A percentile compares a stretch with the other conserved stretches of the same genome.
phyloP scores from a whole-genome alignment of 2,888 invertebrate genomes.

The Aleiodes leptofemur region DNA sequence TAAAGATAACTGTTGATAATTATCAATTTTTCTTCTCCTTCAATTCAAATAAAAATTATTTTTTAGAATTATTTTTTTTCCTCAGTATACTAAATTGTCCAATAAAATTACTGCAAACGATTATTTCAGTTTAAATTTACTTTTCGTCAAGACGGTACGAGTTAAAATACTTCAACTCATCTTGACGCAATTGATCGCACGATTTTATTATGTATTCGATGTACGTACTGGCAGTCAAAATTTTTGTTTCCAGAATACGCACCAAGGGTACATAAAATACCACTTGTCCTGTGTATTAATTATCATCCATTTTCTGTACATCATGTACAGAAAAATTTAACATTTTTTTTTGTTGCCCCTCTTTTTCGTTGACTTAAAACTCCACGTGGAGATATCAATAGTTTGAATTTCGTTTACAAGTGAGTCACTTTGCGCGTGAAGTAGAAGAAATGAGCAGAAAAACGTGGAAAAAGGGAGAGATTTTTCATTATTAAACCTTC shows the following conservation, averaged over 20 bases:
- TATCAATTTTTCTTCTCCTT: no score
- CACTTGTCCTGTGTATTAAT: not conserved
- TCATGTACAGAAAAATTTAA: not conserved
- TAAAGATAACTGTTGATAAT: no score
- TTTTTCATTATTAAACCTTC: no score
- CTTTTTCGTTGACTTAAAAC: not conserved
- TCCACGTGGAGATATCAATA: not conserved
- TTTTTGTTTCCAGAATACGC: conserved; percentile 25
- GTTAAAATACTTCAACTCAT: not conserved
- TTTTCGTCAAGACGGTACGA: not conserved
- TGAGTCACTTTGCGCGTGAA: no score
- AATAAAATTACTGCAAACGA: not conserved
- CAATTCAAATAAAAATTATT: no score
- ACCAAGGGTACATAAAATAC: conserved; percentile 43
- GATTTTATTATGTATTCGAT: conserved; percentile 48
- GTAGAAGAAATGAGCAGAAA: no score
- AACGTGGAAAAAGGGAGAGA: no score
- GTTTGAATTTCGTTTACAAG: no score
- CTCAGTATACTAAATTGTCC: no score
- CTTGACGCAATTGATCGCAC: conserved; percentile 5
- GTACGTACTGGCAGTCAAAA: conserved; percentile 33
- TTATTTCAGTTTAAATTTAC: not conserved
- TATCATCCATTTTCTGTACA: conserved; percentile 6
- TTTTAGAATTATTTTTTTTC: no score
- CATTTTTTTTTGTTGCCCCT: conserved; percentile 1